Evolutionary conservation across 2,888 invertebrate species (phyloP), one percentile per base, ranked within the genome.

Genomic region (Xanthorhoe designata): DNA sequence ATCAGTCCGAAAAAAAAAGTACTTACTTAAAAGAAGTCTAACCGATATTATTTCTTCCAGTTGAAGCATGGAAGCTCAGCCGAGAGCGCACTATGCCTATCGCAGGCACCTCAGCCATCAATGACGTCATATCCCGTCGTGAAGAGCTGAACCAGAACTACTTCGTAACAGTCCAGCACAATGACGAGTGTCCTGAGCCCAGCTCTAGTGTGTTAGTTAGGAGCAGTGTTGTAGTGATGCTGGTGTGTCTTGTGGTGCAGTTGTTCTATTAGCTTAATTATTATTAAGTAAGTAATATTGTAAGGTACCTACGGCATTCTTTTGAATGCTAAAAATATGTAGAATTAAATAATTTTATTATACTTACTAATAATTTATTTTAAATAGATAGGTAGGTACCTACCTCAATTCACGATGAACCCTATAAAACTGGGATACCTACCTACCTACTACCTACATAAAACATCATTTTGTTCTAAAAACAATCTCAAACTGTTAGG

Each of bases 1-100:
- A n/a, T n/a, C n/a, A n/a, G n/a, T n/a, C n/a, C n/a, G n/a, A 24
- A 24, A 24, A 3, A 24, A 3, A 24, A 24, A 24, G 1, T 24
- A 24, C 24, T 24, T 24, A 24, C 24, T 4, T 4, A 24, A 10
- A 9, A 38, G 13, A 3, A 13, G 4, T 3, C 13, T 13, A 13
- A 52, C 29, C 6, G 13, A 29, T 15, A 1, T 52, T 52, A n/a
- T 45, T 29, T 47, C 0, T 78, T 76, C 1, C 80, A 93, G 93
- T 93, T 56, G 82, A 83, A n/a, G 88, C 80, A 3, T 90, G 89
- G 87, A 90, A 89, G 71, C 77, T 93, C 7, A 93, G 93, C 66
- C 82, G 92, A 4, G 76, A 75, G 0, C 79, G 90, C 0, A 69
- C 75, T 0, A 66, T 91, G 73, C 66, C 84, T 0, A 19, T 45